Base-by-base conservation (phyloP, 2,113 vertebrate species). In the Fukomys damarensis region DNA sequence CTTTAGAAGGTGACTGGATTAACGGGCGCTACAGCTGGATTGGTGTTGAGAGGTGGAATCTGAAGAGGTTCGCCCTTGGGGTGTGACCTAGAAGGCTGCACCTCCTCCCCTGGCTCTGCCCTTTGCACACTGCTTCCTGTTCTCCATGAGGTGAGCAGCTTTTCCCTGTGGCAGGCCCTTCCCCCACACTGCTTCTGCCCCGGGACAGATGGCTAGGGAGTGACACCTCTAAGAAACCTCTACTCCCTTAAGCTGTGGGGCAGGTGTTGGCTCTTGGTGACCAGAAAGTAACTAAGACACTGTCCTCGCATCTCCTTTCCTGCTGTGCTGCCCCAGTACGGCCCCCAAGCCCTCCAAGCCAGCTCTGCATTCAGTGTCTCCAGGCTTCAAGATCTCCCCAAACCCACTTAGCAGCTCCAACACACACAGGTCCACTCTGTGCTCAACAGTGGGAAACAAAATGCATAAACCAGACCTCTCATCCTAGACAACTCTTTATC, bases 301-400 rank as follows among this genome's bases (percentile, higher is more conserved):
- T 38, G 89, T 83, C 54, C 4, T 35, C 26, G 70, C 3, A 3
- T 3, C 41, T 32, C 38, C 24, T 11, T 26, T 49, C 38, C 41
- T 49, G 41, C 35, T 9, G 30, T 8, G 3, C 46, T 2, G 11
- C 38, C 28, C 12, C 43, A 3, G 26, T 35, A 43, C 5, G 6
- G n/a, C 38, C 35, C 70, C 35, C 22, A 13, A 17, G 16, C 35
- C 54, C 30, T 61, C 92, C 9, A 43, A 41, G 1, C 17, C 22
- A 6, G 28, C 14, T 22, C 17, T 4, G 28, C 20, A 13, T 22
- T 20, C 52, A 32, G 11, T 0, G 0, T 32, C 41, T 61, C 46
- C 30, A 8, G 10, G 17, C n/a, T 24, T 46, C n/a, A 5, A 22
- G 43, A 56, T 14, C 2, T 2, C 5, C 8, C 28, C 19, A 3